Evolutionary conservation across 2,797 vertebrate species (phyloP).

Genomic region (Rhinophrynus dorsalis): DNA sequence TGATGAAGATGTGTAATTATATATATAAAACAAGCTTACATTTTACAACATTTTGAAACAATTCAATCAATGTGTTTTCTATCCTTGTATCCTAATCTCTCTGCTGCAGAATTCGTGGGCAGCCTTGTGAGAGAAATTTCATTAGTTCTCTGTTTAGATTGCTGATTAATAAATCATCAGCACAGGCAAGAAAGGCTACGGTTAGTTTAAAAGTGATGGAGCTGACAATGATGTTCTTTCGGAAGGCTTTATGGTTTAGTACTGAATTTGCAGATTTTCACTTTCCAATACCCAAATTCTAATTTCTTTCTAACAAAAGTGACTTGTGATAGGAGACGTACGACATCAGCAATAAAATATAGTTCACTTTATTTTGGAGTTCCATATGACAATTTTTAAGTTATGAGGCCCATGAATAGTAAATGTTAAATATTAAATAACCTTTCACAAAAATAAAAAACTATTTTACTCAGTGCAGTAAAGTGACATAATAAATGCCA

Average conservation of each 20-base stretch:
- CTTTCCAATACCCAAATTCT: constrained; percentile 13
- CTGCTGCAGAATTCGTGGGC: constrained; percentile 23
- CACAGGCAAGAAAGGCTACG: background rate
- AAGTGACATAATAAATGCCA: no score
- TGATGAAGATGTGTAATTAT: no score
- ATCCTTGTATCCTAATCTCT: no score
- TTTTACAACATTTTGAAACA: no score
- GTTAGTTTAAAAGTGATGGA: constrained; percentile 9
- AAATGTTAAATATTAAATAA: no score
- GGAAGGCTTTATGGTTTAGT: constrained; percentile 23
- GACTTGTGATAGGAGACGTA: background rate
- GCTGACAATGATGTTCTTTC: constrained; percentile 22
- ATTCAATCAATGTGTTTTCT: no score
- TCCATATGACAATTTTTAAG: no score
- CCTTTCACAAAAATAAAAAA: no score
- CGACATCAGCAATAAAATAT: background rate
- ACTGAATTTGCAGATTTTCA: constrained; percentile 22
- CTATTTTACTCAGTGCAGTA: no score
- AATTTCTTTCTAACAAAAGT: background rate
- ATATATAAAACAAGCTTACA: no score
- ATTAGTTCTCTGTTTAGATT: constrained; percentile 43
- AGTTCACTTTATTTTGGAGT: background rate
- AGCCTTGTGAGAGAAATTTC: constrained; percentile 36
- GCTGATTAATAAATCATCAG: constrained; percentile 45
- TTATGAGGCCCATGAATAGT: no score